Percentiles rank a stretch among this genome's conserved stretches.
These are phyloP conservation scores for Triplophysa tibetana DNA, from an alignment of 2,113 vertebrate species.

Conservation along the genomic window DNA sequence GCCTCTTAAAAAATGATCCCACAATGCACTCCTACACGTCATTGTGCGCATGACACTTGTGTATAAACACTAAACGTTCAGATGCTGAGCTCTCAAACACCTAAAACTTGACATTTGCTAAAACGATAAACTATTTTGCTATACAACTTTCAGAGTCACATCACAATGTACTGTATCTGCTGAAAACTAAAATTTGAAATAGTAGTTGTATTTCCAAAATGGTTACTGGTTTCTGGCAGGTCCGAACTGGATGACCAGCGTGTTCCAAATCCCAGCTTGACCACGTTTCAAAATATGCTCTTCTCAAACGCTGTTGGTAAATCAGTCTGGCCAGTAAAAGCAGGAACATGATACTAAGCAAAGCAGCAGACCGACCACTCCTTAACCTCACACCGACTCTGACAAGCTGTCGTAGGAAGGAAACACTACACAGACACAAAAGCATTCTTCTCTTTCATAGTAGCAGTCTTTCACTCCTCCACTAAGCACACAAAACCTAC, in stretches of 20 bases:
- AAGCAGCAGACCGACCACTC: neutral
- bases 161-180: no score
- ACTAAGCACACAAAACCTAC: slow-evolving; percentile 11
- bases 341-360: neutral
- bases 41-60: slow-evolving; percentile 17
- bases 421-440: slow-evolving; percentile 35
- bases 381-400: neutral
- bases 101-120: neutral
- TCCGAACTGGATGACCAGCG: no score
- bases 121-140: no score
- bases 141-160: no score
- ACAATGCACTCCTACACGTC: slow-evolving; percentile 15
- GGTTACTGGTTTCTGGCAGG: no score
- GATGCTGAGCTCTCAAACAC: neutral
- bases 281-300: neutral
- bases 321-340: neutral
- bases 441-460: slow-evolving; percentile 39
- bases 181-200: no score
- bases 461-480: slow-evolving; percentile 13
- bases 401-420: slow-evolving; percentile 12
- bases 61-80: neutral
- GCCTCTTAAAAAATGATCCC: slow-evolving; percentile 13
- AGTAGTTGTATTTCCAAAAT: no score
- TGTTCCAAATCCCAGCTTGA: no score
- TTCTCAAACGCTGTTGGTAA: neutral